Percentiles rank a stretch among this genome's conserved stretches.
These are phyloP conservation scores for Heterodera carotae DNA, from an alignment of 1,140 invertebrate genomes.

Conservation along the genomic window DNA sequence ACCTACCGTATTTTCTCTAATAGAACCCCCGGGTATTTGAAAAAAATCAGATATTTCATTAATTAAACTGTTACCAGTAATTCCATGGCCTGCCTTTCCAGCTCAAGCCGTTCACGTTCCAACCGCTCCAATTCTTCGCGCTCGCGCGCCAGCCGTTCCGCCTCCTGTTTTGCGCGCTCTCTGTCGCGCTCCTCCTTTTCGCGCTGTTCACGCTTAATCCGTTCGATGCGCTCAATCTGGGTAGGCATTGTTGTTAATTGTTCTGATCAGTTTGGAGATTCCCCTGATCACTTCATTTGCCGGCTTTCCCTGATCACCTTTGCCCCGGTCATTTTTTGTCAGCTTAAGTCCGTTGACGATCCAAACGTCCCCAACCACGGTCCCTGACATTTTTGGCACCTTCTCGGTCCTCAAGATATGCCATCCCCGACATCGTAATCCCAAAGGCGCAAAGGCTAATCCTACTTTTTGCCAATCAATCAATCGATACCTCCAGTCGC, in stretches of 20 bases:
- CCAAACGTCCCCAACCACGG: no score
- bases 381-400: no score
- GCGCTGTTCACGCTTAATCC: constrained; percentile 55
- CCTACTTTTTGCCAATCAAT: not conserved
- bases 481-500: constrained; percentile 48
- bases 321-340: no score
- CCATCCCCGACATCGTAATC: no score
- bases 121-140: constrained; percentile 54
- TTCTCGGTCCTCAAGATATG: no score
- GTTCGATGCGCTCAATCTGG: constrained; percentile 55
- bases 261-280: not conserved
- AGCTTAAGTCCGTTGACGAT: no score
- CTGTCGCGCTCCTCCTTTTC: constrained; percentile 54
- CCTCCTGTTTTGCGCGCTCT: constrained; percentile 48
- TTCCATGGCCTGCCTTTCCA: constrained; percentile 45
- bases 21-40: no score
- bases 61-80: not conserved
- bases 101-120: constrained; percentile 54
- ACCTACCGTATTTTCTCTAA: no score
- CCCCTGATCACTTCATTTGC: no score
- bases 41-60: no score
- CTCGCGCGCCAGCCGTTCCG: constrained; percentile 45
- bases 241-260: not conserved
- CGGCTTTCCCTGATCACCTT: no score
- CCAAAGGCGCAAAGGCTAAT: constrained; percentile 5